Percentiles rank a stretch among this genome's conserved stretches.
These are phyloP conservation scores for Papilio machaon DNA, from an alignment of 1,140 invertebrate species.

Conservation along the genomic window DNA sequence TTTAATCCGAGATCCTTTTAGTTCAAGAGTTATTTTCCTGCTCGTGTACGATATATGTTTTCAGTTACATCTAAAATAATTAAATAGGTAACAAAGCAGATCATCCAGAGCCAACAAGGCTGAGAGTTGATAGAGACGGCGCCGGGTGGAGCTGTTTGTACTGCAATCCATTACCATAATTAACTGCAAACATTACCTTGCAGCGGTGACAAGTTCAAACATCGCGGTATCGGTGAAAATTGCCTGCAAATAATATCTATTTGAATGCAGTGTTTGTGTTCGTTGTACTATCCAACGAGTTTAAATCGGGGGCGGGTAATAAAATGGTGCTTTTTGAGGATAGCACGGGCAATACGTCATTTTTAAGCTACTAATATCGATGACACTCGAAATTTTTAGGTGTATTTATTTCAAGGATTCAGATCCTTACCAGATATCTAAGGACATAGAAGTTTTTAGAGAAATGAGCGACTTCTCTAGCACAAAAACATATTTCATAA, in stretches of 20 bases:
- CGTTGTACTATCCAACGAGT: constrained; percentile 40
- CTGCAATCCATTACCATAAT: constrained; percentile 76
- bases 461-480: no score
- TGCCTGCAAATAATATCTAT: constrained; percentile 67
- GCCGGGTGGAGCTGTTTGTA: constrained; percentile 47
- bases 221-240: constrained; percentile 66
- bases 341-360: not conserved
- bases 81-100: constrained; percentile 22
- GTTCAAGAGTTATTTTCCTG: not conserved
- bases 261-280: constrained; percentile 45
- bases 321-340: constrained; percentile 36
- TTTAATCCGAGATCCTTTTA: not conserved
- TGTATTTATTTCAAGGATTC: no score
- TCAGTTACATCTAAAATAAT: constrained; percentile 24
- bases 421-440: not conserved
- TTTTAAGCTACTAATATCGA: not conserved
- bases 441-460: no score
- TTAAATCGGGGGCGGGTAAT: constrained; percentile 32
- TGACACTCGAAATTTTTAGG: not conserved
- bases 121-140: constrained; percentile 32
- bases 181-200: constrained; percentile 74
- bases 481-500: no score
- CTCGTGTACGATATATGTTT: not conserved
- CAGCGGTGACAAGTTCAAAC: constrained; percentile 71
- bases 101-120: constrained; percentile 15